phyloP scores from a whole-genome alignment of 2,113 vertebrate genomes.

The Nycticebus coucang region DNA sequence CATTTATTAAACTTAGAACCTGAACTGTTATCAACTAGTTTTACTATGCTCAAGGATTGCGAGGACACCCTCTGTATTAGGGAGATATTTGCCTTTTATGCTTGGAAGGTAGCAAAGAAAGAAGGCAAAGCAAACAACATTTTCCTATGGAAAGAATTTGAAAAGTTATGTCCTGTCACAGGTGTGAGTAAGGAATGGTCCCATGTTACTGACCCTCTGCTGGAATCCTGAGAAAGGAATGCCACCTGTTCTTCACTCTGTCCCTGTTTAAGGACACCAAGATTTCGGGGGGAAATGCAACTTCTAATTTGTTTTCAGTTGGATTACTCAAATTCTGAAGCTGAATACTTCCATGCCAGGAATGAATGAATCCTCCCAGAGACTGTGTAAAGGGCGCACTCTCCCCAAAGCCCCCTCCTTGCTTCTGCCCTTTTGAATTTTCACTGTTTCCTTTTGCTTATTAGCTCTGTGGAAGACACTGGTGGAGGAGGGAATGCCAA shows the following conservation, averaged over 20 bases:
- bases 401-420: background rate
- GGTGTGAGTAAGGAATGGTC: background rate
- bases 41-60: background rate
- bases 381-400: background rate
- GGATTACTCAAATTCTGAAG: constrained; percentile 4
- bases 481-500: background rate
- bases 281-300: background rate
- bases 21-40: background rate
- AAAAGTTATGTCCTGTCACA: background rate
- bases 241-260: background rate
- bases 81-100: constrained; percentile 17
- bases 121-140: constrained; percentile 10
- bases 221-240: constrained; percentile 17
- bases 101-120: constrained; percentile 20
- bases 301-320: constrained; percentile 42
- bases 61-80: background rate
- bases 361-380: constrained; percentile 4
- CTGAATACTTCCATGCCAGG: background rate
- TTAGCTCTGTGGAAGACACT: background rate
- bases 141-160: constrained; percentile 45
- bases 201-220: background rate
- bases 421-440: background rate
- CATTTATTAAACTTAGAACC: constrained; percentile 15
- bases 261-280: background rate
- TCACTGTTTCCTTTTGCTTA: constrained; percentile 24